Base-by-base conservation (phyloP, 2,113 vertebrate genomes). In the Aramus guarauna region DNA sequence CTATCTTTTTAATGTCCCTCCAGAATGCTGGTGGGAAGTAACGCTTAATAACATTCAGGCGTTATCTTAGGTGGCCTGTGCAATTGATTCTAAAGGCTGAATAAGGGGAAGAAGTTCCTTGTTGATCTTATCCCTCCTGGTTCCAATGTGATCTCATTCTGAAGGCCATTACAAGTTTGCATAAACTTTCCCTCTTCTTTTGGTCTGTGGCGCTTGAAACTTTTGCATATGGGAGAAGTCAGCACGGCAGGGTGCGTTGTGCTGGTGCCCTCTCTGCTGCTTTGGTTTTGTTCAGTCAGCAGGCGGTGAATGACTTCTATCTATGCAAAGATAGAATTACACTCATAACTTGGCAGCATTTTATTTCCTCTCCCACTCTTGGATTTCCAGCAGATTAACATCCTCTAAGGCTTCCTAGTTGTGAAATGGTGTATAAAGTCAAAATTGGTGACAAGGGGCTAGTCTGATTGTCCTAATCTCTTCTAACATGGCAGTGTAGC, bases 361-460 rank as follows among this genome's bases (percentile, higher is more conserved):
- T 82, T 47, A 4, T 78, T 96, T 97, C 94, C 95, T 96, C 74
- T 95, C 89, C 73, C 73, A 17, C 74, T 96, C 74, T 68, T 85
- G 93, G 73, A 32, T 81, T 67, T 95, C 76, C 93, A 89, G 52
- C 60, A 87, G 80, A 94, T 92, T 91, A 92, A 82, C 5, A 2
- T 72, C 62, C 85, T 95, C 43, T 41, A 76, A 79, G 87, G 73
- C 87, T 90, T 90, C 69, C 87, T 58, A 9, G 36, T 96, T 96
- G 92, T 94, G 96, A 95, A 95, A 96, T 88, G 62, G 47, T 94
- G 92, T 90, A 45, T 64, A 93, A 96, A 93, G 93, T 93, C 62
- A 91, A 39, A 91, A 96, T 15, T 73, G 58, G 77, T 88, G 66
- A 82, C 93, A 76, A 66, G 90, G 92, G 93, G 48, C 74, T 76